Conservation (phyloP, 2,113 vertebrate species). For the Fulmarus glacialis region DNA sequence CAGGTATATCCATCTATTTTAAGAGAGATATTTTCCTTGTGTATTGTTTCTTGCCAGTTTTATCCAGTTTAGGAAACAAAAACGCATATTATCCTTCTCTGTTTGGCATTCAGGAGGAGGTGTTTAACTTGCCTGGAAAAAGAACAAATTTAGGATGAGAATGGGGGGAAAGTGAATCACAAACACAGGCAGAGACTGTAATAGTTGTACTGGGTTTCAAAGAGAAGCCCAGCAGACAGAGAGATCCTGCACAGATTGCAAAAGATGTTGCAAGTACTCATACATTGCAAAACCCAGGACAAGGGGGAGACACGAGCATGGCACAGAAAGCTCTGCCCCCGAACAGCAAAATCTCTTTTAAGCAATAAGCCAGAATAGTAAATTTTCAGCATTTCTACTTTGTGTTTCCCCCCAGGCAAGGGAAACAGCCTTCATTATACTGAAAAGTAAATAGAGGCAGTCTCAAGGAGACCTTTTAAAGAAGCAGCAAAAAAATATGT, state of each 20-base stretch:
- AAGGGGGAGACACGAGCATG: neutral
- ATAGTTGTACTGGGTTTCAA: neutral
- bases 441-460: neutral
- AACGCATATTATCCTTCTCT: neutral
- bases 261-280: neutral
- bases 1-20: neutral
- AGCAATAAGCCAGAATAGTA: neutral
- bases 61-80: neutral
- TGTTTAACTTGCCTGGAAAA: neutral
- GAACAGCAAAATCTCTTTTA: neutral
- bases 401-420: neutral
- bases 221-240: neutral
- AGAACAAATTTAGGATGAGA: neutral
- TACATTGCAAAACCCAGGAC: constrained; percentile 3
- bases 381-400: constrained; percentile 4
- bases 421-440: neutral
- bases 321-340: neutral
- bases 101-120: neutral
- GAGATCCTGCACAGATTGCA: neutral
- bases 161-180: neutral
- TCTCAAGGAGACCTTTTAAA: neutral
- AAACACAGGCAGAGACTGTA: neutral
- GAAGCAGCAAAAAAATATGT: neutral
- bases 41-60: neutral
- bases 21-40: neutral